These are phyloP conservation scores for Parochlus steinenii DNA, from an alignment of 2,888 invertebrate genomes.

Conservation along the genomic window DNA sequence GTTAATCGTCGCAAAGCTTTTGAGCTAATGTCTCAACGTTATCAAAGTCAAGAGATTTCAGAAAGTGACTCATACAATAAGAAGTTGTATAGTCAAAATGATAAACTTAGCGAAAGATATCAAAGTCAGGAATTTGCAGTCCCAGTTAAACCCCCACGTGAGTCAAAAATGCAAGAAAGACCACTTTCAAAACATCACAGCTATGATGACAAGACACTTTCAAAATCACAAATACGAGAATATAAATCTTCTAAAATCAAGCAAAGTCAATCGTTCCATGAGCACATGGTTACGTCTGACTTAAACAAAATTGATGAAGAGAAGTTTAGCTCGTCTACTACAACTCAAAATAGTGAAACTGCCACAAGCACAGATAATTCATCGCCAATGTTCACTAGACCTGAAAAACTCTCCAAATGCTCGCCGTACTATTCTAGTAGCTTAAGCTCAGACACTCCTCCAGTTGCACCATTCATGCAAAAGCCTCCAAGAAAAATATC, in stretches of 20 bases:
- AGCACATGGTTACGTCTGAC: constrained; percentile 40
- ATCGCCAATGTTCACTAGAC: constrained; percentile 26
- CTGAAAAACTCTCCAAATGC: constrained; percentile 43
- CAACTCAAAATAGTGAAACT: constrained; percentile 36
- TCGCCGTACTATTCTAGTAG: constrained; percentile 63
- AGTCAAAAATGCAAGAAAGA: constrained; percentile 36
- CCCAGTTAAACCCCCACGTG: constrained; percentile 23
- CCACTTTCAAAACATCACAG: constrained; percentile 46
- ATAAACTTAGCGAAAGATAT: constrained; percentile 44
- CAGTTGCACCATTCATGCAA: constrained; percentile 40
- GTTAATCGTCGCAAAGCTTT: constrained; percentile 29
- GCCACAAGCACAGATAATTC: constrained; percentile 25
- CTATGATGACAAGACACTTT: constrained; percentile 44
- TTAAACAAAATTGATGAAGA: constrained; percentile 38
- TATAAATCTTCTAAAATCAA: constrained; percentile 41
- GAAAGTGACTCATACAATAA: constrained; percentile 38
- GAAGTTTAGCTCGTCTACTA: constrained; percentile 30
- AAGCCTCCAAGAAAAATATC: constrained; percentile 49
- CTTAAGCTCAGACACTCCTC: constrained; percentile 55
- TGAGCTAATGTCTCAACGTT: constrained; percentile 36
- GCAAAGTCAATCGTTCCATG: constrained; percentile 47
- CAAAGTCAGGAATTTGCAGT: constrained; percentile 43
- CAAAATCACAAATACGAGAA: constrained; percentile 45
- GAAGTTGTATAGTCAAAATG: constrained; percentile 42
- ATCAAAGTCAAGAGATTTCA: constrained; percentile 42